A percentile compares a stretch with the other conserved stretches of the same genome.
These are phyloP conservation scores for Darevskia mixta DNA, from an alignment of 2,797 vertebrate genomes.

Conservation along the genomic window DNA sequence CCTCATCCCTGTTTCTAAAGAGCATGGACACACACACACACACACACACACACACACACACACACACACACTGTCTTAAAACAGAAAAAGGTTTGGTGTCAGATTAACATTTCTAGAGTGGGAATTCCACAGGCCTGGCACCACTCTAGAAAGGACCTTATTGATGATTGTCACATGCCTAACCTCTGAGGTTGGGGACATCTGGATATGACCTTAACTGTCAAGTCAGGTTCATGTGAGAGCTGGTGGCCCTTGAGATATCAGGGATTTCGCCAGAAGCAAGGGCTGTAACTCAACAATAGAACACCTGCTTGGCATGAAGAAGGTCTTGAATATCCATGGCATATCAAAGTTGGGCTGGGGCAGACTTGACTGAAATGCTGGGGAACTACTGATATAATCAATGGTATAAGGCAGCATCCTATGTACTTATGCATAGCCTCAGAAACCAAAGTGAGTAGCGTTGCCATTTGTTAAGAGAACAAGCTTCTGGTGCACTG, in stretches of 20 bases:
- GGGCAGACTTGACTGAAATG: background rate
- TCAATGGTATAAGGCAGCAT: background rate
- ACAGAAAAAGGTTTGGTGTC: background rate
- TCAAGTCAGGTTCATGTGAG: background rate
- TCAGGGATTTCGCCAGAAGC: background rate
- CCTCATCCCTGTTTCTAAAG: too few species aligned
- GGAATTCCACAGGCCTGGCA: background rate
- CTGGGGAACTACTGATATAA: background rate
- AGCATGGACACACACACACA: background rate
- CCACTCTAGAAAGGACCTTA: background rate
- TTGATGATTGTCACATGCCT: background rate
- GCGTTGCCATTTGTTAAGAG: background rate
- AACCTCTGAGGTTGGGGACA: background rate
- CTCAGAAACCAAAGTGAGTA: background rate
- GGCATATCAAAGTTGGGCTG: background rate
- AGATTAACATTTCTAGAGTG: background rate
- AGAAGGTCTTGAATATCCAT: background rate
- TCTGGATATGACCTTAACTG: background rate
- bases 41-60: too few species aligned
- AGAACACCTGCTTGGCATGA: too few species aligned
- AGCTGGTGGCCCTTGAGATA: background rate
- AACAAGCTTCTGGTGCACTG: background rate
- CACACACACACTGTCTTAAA: too few species aligned
- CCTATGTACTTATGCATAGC: background rate
- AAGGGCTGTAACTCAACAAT: background rate